phyloP scores from a whole-genome alignment of 2,113 vertebrate genomes.

The Heliornis fulica region DNA sequence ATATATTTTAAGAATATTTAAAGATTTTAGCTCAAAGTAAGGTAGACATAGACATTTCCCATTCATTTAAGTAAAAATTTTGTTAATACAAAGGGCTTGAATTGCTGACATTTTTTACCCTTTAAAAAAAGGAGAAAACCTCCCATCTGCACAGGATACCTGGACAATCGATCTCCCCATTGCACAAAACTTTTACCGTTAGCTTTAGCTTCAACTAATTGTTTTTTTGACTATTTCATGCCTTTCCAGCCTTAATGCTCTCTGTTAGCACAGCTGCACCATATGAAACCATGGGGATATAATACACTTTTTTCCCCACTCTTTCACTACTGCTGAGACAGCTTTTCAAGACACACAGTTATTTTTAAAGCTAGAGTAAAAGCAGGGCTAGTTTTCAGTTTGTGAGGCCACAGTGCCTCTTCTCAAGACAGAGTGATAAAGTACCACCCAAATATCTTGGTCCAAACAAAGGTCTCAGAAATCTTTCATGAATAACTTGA shows the following conservation, averaged over 20 bases:
- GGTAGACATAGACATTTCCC: neutral
- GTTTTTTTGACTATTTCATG: neutral
- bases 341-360: slow-evolving; percentile 18
- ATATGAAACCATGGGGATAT: slow-evolving; percentile 1
- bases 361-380: neutral
- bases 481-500: slow-evolving; percentile 26
- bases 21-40: neutral
- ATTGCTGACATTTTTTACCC: neutral
- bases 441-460: neutral
- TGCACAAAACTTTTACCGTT: neutral
- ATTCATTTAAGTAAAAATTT: neutral
- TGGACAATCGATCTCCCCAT: neutral
- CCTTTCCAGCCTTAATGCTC: neutral
- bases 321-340: slow-evolving; percentile 1
- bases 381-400: neutral
- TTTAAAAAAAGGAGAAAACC: neutral
- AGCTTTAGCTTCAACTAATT: neutral
- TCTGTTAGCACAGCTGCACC: slow-evolving; percentile 29
- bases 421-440: slow-evolving; percentile 1
- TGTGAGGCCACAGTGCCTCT: neutral
- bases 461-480: slow-evolving; percentile 1
- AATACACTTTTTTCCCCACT: neutral
- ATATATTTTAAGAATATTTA: neutral
- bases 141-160: neutral
- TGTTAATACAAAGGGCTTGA: neutral